These are phyloP conservation scores for Neolamprologus falcicula DNA, from an alignment of 2,113 vertebrate species.

Conservation along the genomic window DNA sequence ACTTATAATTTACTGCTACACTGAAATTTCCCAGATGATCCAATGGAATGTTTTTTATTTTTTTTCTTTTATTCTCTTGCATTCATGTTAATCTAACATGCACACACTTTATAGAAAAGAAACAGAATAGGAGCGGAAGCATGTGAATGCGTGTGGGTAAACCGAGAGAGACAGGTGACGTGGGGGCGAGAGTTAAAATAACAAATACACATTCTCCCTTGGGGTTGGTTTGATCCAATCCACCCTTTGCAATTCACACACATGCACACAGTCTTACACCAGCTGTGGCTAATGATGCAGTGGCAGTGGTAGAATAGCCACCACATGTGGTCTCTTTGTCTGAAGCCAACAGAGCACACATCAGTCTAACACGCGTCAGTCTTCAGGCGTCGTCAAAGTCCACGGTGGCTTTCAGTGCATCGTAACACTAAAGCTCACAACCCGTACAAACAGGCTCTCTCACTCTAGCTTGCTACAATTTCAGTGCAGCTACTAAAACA, in stretches of 20 bases:
- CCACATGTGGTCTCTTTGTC: slow-evolving; percentile 63
- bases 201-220: slow-evolving; percentile 36
- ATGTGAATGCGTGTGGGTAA: not conserved
- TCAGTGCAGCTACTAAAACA: not conserved
- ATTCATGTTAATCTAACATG: not conserved
- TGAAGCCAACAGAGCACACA: slow-evolving; percentile 29
- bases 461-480: not conserved
- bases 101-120: not conserved
- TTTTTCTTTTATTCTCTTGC: not conserved
- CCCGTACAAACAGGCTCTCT: not conserved
- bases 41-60: not conserved
- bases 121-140: not conserved
- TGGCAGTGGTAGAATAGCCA: slow-evolving; percentile 18
- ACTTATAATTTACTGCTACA: not conserved
- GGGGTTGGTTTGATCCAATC: slow-evolving; percentile 50
- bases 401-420: slow-evolving; percentile 1
- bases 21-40: not conserved
- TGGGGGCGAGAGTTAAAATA: slow-evolving; percentile 39
- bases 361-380: slow-evolving; percentile 8
- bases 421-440: not conserved
- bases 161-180: slow-evolving; percentile 1
- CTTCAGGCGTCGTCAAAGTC: slow-evolving; percentile 16
- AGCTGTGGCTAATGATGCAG: slow-evolving; percentile 62
- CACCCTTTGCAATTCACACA: slow-evolving; percentile 4
- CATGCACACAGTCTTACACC: not conserved